These are phyloP conservation scores for Thereuonema tuberculata DNA, from an alignment of 1,140 invertebrate genomes.

Conservation along the genomic window DNA sequence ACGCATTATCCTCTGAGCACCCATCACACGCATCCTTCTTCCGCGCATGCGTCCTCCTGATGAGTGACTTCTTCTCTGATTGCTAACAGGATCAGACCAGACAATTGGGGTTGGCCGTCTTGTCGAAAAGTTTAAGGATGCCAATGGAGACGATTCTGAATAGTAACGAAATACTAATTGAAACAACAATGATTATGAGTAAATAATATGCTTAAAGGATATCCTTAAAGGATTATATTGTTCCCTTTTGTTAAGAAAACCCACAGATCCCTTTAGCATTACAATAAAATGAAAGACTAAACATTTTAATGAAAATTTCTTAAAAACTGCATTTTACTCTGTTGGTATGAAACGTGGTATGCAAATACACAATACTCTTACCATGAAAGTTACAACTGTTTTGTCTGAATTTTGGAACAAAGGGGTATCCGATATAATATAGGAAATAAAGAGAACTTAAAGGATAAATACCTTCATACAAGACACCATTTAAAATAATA, in stretches of 20 bases:
- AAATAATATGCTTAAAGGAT: no score
- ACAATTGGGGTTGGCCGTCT: neutral
- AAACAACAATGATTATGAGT: no score
- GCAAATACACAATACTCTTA: no score
- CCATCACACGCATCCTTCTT: neutral
- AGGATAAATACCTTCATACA: no score
- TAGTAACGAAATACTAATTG: neutral
- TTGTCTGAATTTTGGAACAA: no score
- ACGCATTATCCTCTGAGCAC: neutral
- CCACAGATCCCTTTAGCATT: neutral
- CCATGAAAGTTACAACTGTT: no score
- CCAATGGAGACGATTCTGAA: neutral
- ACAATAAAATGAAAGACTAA: neutral
- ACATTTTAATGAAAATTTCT: neutral
- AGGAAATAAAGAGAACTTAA: no score
- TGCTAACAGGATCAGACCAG: neutral
- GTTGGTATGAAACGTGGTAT: no score
- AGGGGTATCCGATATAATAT: no score
- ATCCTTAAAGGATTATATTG: no score
- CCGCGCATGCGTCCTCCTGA: neutral
- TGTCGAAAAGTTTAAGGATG: neutral
- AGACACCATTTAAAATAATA: no score
- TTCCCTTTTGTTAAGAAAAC: neutral
- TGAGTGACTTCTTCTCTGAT: neutral
- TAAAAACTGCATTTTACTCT: no score